Base-by-base conservation (phyloP, 2,113 vertebrate genomes). In the Antennarius striatus region DNA sequence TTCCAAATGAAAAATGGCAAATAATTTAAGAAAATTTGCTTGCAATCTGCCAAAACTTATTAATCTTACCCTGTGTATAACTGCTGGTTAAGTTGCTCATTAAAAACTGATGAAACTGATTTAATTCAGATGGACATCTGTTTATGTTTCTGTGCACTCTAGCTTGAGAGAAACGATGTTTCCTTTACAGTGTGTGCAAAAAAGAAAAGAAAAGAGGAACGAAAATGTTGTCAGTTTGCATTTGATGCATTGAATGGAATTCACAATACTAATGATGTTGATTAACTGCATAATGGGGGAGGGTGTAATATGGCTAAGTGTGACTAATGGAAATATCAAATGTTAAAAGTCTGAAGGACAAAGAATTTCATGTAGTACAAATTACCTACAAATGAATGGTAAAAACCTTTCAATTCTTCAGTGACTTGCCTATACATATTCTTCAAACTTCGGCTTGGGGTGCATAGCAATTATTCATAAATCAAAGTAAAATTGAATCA, bases 401-500 rank as follows among this genome's bases (percentile, higher is more conserved):
- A 49, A 62, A 66, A 48, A 11, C n/a, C 50, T 29, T 10, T 42
- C 42, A 49, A 53, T 60, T 8, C 16, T 66, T 8, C 2, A 28
- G 5, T 67, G 14, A 66, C 47, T 55, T 5, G 43, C 40, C 43
- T 17, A 6, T 9, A 22, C 15, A 17, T 0, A n/a, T 57, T 49
- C 52, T 69, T 49, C 66, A 40, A 70, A 65, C 40, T 48, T 64
- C n/a, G 15, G 46, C 52, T 56, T 16, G 0, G 10, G 30, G 22
- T 71, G 65, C 29, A 51, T 49, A 43, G 66, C 65, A 65, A 74
- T 77, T 72, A 28, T 2, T 36, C 61, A 84, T 85, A 74, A 81
- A 85, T 85, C 80, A 86, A 65, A 77, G 65, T 39, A 68, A 71
- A 80, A 71, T 39, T 10, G 10, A 69, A 86, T 88, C 82, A 77